Base-by-base conservation (phyloP, 2,113 vertebrate genomes). In the Alethe diademata region DNA sequence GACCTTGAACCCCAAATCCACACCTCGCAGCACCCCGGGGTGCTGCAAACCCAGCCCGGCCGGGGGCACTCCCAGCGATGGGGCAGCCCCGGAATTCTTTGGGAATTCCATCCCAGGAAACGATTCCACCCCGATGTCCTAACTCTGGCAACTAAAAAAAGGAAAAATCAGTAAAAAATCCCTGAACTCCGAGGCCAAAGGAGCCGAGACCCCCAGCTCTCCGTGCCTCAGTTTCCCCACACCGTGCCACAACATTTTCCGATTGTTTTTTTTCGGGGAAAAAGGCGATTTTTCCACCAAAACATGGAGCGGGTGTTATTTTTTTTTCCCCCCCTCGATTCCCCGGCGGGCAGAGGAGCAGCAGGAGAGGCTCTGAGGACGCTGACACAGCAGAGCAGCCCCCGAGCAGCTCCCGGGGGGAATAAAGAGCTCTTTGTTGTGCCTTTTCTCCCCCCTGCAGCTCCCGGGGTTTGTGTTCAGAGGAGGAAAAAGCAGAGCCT, bases 261-360 rank as follows among this genome's bases (percentile, higher is more conserved):
- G 6, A 3, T 8, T 29, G 19, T 53, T 54, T 29, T 53, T 50
- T 50, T 50, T 25, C 13, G 26, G 23, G 4, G 7, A 67, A 73
- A 71, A 22, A 7, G 5, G 19, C 42, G 3, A 45, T 3, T 2
- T 1, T 20, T 22, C 38, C 0, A 45, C 33, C 47, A 12, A 20
- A n/a, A 6, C 0, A 12, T 8, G 0, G 23, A 73, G 15, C n/a
- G 3, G 38, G 3, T 3, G 0, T 14, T 5, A 3, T 5, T 33
- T 13, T 10, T 8, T 53, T 31, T 8, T 3, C 7, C 7, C 2
- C 4, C 5, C 45, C 61, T 51, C 0, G 1, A 13, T 2, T 35
- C 29, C 51, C 75, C 11, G 1, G 3, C 22, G 62, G 40, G 43
- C 16, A 60, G 50, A 20, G 54, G 58, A 78, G 86, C 64, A 12